These are phyloP conservation scores for Diarsia mendica DNA, from an alignment of 2,888 invertebrate genomes.

Conservation along the genomic window DNA sequence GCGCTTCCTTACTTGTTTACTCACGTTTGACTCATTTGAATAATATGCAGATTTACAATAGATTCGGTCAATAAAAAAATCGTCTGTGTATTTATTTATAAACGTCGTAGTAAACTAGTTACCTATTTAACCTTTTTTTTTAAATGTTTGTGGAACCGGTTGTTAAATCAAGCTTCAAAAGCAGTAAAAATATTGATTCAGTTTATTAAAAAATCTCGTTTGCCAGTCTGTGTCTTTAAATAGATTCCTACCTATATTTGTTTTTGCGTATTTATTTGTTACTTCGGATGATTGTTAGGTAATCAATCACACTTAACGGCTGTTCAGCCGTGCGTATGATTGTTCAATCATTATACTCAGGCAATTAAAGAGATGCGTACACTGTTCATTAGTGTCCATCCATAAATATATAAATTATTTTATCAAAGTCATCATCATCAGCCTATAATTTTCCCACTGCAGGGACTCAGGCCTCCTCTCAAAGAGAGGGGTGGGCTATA, in stretches of 20 bases:
- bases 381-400: neutral
- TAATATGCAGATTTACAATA: conserved; percentile 4
- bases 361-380: neutral
- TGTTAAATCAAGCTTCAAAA: neutral
- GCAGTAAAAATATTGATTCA: neutral
- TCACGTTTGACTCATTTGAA: conserved; percentile 4
- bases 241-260: neutral
- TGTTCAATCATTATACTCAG: too few relatives aligned
- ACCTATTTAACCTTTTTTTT: neutral
- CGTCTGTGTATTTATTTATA: neutral
- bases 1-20: neutral
- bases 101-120: neutral
- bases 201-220: neutral
- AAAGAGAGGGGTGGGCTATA: too few relatives aligned
- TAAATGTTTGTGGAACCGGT: neutral
- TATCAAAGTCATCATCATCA: too few relatives aligned
- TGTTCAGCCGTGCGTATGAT: too few relatives aligned
- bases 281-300: neutral
- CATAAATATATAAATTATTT: too few relatives aligned
- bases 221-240: neutral
- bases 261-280: neutral
- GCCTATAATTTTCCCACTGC: too few relatives aligned
- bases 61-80: neutral
- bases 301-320: neutral
- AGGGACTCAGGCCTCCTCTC: too few relatives aligned